Percentiles rank a stretch among this genome's conserved stretches.
phyloP scores from a whole-genome alignment of 2,888 invertebrate genomes.

The Cloeon dipterum region DNA sequence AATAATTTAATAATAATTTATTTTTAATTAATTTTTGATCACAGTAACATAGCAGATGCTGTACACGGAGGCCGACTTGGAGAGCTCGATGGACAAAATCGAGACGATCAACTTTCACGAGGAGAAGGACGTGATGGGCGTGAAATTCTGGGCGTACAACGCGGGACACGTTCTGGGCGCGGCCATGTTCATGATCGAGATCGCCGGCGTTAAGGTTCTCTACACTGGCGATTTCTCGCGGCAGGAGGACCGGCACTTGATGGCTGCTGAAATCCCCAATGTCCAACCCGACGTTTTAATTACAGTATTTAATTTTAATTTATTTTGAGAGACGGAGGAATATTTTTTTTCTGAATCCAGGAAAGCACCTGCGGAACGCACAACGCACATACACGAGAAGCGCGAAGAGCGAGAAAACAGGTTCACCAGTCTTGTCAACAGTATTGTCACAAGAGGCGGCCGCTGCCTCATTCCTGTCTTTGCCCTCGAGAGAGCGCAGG shows the following conservation, averaged over 20 bases:
- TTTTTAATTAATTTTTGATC: no score
- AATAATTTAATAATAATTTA: no score
- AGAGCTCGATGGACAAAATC: conserved; percentile 95
- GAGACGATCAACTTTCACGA: conserved; percentile 96
- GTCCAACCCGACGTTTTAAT: conserved; percentile 93
- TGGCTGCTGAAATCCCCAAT: conserved; percentile 96
- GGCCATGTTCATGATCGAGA: conserved; percentile 99
- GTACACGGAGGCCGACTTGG: conserved; percentile 91
- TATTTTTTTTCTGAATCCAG: no score
- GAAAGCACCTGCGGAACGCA: conserved; percentile 98
- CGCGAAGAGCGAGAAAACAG: conserved; percentile 87
- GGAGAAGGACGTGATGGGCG: conserved; percentile 89
- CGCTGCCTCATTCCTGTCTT: conserved; percentile 97
- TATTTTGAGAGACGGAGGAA: no score
- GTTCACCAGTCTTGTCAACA: conserved; percentile 81
- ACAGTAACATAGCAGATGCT: conserved; percentile 96
- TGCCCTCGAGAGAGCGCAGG: conserved; percentile 92
- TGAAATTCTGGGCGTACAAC: conserved; percentile 96
- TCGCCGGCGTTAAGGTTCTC: conserved; percentile 88
- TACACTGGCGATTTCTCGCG: conserved; percentile 98
- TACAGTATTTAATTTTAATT: conserved; percentile 34
- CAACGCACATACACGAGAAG: conserved; percentile 98
- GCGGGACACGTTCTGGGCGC: conserved; percentile 98
- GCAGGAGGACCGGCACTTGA: conserved; percentile 95
- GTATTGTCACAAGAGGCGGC: conserved; percentile 92